phyloP scores from a whole-genome alignment of 2,888 invertebrate species.

The Entomobrya proxima region DNA sequence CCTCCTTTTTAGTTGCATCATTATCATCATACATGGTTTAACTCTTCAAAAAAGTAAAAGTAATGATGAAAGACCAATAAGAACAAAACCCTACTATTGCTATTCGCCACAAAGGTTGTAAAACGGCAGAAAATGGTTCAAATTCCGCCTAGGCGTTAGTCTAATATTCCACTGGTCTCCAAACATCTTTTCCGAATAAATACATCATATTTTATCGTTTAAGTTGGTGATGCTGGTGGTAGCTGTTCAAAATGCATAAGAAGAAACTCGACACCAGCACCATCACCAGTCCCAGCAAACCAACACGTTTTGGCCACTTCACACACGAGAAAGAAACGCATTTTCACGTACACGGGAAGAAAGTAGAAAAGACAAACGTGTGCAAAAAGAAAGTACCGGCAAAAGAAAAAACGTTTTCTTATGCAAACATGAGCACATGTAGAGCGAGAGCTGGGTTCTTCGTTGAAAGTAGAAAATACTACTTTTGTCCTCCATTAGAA shows the following conservation, averaged over 20 bases:
- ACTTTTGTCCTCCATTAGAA: not conserved
- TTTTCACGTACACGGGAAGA: not conserved
- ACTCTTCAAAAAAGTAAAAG: not conserved
- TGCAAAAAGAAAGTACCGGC: not conserved
- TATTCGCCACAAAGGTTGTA: not conserved
- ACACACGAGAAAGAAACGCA: not conserved
- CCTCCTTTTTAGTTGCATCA: not conserved
- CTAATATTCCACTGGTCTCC: constrained; percentile 1
- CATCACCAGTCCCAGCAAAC: not conserved
- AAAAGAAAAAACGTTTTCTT: not conserved
- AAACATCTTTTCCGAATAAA: constrained; percentile 56
- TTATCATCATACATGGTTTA: not conserved
- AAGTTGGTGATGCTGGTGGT: not conserved
- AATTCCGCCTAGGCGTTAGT: constrained; percentile 20
- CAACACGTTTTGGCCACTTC: not conserved
- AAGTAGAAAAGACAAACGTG: not conserved
- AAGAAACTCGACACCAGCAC: constrained; percentile 4
- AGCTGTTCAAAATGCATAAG: constrained; percentile 25
- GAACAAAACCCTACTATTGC: not conserved
- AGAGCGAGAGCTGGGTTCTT: not conserved
- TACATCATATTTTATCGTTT: constrained; percentile 62
- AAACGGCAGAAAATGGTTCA: constrained; percentile 20
- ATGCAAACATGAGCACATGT: not conserved
- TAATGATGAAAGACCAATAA: not conserved
- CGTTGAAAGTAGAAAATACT: not conserved